Conservation (phyloP, 2,113 vertebrate species). For the Microcebus tavaratra region DNA sequence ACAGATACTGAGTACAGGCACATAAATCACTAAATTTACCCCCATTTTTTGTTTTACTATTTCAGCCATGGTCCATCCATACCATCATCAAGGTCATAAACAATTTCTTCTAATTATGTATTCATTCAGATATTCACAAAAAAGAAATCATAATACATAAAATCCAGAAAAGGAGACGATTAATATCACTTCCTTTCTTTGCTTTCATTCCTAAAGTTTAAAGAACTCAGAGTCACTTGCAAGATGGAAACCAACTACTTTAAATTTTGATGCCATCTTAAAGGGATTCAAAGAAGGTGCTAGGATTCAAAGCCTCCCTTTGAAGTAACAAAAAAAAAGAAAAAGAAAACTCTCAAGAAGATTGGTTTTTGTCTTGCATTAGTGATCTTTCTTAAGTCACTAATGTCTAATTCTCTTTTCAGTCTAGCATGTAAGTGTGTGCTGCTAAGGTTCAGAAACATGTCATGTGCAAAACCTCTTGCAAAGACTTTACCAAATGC, state of each 20-base stretch:
- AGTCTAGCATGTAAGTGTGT: neutral
- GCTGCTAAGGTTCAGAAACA: neutral
- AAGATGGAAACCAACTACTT: constrained; percentile 63
- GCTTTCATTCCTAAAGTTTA: constrained; percentile 44
- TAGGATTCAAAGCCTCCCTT: constrained; percentile 60
- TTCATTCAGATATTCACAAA: constrained; percentile 31
- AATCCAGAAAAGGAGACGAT: neutral
- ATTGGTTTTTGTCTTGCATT: constrained; percentile 58
- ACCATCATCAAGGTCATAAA: neutral
- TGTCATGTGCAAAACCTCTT: neutral
- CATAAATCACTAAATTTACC: constrained; percentile 56
- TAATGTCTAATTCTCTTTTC: constrained; percentile 55
- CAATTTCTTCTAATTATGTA: constrained; percentile 20
- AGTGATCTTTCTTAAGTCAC: constrained; percentile 63
- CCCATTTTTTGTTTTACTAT: neutral
- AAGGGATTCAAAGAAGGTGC: constrained; percentile 51
- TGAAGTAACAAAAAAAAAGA: constrained; percentile 39
- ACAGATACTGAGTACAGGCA: neutral
- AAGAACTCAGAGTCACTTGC: constrained; percentile 55
- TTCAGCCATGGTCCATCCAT: constrained; percentile 19
- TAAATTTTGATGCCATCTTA: constrained; percentile 61
- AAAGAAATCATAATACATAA: constrained; percentile 25
- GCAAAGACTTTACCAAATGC: neutral
- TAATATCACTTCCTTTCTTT: constrained; percentile 23
- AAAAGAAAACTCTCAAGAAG: constrained; percentile 2